Base-by-base conservation (phyloP, 2,888 invertebrate species). In the Pinctada fucata region DNA sequence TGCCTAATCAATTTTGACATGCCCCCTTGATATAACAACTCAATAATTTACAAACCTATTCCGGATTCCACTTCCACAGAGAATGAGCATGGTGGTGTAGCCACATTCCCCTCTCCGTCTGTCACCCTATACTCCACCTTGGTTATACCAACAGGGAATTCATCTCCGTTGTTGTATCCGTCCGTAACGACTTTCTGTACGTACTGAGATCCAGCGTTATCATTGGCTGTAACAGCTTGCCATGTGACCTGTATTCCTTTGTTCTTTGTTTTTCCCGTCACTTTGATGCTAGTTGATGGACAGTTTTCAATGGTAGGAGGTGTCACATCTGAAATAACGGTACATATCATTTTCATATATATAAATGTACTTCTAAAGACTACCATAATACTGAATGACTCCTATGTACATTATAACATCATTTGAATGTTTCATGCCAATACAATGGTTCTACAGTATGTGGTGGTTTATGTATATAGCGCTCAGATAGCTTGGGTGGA, bases 221-320 rank as follows among this genome's bases (percentile, higher is more conserved):
- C 72, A 31, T 52, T 72, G 49, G 72, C 72, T 10, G 45, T 52
- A 0, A 72, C 58, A 5, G 72, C 52, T 6, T 50, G 58, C 72
- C 72, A 72, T 5, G 58, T 52, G 16, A 72, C 72, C 8, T 10
- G 6, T 58, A 10, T 10, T 58, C 52, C 52, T 16, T 52, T 58
- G 58, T 58, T 8, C 31, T 51, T 5, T 58, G 52, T 58, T 72
- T 52, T 31, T 13, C 52, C 50, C 31, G n/a, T 31, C 45, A 52
- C 51, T 49, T 47, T 31, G 10, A 58, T 13, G 4, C 31, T 58
- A 51, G n/a, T 58, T 10, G 58, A 10, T 10, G 72, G 72, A 72
- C 72, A 72, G 52, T 50, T 45, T 3, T 47, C 50, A 49, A 70
- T 48, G 49, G 5, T n/a, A 31, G 72, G 72, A 3, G 2, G 2